Evolutionary conservation across 2,113 vertebrate species (phyloP), one percentile per base, ranked within the genome.

Genomic region (Pollimyrus isidori): DNA sequence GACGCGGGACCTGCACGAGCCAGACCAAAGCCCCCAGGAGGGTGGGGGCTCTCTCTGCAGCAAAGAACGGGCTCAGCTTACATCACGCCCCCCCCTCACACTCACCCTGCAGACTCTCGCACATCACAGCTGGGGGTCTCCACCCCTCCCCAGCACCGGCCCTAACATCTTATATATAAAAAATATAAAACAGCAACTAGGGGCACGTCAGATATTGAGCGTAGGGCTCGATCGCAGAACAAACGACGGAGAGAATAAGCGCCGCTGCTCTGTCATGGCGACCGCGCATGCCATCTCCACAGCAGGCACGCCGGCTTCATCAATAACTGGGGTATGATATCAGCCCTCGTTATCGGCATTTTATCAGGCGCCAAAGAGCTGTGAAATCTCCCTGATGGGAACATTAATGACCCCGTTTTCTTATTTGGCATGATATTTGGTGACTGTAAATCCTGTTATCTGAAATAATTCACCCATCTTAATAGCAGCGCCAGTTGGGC

Each of bases 221-320:
- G 89, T 86, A 86, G 91, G 92, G 90, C 87, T 89, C 87, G 91
- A 91, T 91, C 83, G 90, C 85, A 87, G 91, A 89, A 89, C 86
- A 84, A 91, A 92, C 90, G 91, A 89, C 83, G 65, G 87, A 69
- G 87, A 91, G 48, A 91, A 90, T 89, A 88, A n/a, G 52, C 83
- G 7, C 88, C 82, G 87, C 83, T 86, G 83, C 90, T 88, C 86
- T 88, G 76, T 65, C 65, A 89, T 76, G 50, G 85, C 87, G 90
- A 90, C 90, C 90, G 88, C 39, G 76, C 76, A 85, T 89, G 90
- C 88, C 87, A 45, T 88, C 85, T 90, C 90, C 69, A 39, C 84
- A 49, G 85, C 73, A 17, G 42, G 15, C 2, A 89, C 65, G n/a
- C 89, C 30, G 30, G n/a, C 49, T 86, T 86, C 46, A 49, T 80